These are phyloP conservation scores for Aptenodytes forsteri DNA, from an alignment of 2,113 vertebrate species.

Conservation along the genomic window DNA sequence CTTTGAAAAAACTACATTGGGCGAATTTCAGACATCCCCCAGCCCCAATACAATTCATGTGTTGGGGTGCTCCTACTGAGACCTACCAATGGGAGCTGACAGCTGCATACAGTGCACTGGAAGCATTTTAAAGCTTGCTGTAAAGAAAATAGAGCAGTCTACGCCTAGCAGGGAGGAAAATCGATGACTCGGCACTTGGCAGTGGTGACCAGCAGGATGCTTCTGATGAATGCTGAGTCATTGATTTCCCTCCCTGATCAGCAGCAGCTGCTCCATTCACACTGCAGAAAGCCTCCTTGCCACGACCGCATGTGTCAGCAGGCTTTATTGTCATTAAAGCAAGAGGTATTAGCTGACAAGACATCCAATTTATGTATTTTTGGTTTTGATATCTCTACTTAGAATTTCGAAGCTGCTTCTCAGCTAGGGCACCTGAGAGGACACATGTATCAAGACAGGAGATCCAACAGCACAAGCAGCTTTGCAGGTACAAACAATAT, in stretches of 20 bases:
- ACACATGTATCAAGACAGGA: neutral
- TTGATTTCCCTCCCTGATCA: constrained; percentile 59
- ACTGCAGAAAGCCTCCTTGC: constrained; percentile 21
- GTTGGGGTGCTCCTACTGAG: constrained; percentile 27
- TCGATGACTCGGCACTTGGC: constrained; percentile 72
- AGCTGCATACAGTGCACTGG: constrained; percentile 3
- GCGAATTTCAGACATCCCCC: neutral
- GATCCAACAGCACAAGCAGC: neutral
- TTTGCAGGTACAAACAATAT: neutral
- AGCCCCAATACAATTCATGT: neutral
- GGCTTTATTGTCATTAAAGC: neutral
- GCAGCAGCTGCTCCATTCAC: constrained; percentile 59
- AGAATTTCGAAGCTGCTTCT: neutral
- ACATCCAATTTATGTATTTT: constrained; percentile 18
- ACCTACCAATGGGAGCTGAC: constrained; percentile 5
- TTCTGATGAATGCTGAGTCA: constrained; percentile 68
- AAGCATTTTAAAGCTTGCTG: constrained; percentile 41
- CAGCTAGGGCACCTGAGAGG: neutral
- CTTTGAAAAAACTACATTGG: neutral
- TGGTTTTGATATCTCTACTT: neutral
- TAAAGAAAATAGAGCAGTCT: constrained; percentile 63
- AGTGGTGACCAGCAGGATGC: constrained; percentile 63
- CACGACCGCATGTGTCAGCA: neutral
- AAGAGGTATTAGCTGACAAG: constrained; percentile 17
- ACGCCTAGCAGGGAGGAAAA: constrained; percentile 54